Evolutionary conservation across 2,888 invertebrate genomes (phyloP).

Genomic region (Zele albiditarsus): DNA sequence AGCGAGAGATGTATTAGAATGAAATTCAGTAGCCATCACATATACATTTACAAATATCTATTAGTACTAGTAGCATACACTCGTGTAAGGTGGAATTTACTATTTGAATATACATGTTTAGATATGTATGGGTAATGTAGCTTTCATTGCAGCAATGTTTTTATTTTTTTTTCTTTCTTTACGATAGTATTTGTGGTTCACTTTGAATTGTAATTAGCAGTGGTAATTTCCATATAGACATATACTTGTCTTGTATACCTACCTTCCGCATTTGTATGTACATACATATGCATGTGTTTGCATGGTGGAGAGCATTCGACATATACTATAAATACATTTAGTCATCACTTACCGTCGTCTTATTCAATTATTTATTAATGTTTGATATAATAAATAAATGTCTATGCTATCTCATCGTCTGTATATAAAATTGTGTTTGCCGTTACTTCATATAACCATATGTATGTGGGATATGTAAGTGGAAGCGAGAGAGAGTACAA

Average conservation of each 20-base stretch:
- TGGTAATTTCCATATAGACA: conserved; percentile 27
- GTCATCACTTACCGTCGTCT: conserved; percentile 9
- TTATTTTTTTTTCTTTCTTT: not conserved
- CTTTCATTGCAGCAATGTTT: not conserved
- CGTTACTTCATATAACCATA: not conserved
- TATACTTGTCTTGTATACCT: not conserved
- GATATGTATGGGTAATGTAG: not conserved
- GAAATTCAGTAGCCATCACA: not conserved
- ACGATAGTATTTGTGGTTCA: conserved; percentile 8
- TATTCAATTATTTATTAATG: conserved; percentile 1
- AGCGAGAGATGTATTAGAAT: not conserved
- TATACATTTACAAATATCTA: not conserved
- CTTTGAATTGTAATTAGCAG: conserved; percentile 39
- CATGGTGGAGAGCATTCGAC: not conserved
- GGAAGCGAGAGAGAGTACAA: not conserved
- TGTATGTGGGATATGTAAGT: not conserved
- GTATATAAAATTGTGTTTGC: not conserved
- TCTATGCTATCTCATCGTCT: conserved; percentile 7
- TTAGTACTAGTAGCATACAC: not conserved
- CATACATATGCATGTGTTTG: conserved; percentile 1
- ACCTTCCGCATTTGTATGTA: conserved; percentile 18
- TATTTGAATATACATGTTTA: not conserved
- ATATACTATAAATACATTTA: not conserved
- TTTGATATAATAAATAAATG: conserved; percentile 13
- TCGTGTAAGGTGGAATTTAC: not conserved